Evolutionary conservation across 2,888 invertebrate genomes (phyloP), one percentile per base, ranked within the genome.

Genomic region (Zaprionus lineosus): DNA sequence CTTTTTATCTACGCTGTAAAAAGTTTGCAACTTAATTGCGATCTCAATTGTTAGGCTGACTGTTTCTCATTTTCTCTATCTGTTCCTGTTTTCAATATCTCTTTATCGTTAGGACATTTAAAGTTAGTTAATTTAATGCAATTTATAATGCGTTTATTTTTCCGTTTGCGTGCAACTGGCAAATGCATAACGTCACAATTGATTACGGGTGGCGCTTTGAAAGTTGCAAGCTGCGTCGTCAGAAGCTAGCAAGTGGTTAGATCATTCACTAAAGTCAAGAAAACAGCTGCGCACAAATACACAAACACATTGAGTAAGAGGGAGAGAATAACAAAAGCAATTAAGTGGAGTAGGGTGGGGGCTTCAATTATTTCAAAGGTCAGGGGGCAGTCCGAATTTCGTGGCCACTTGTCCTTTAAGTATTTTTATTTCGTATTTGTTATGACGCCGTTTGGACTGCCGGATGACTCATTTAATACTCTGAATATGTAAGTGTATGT

Each of bases 11-110:
- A 37, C 21, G 47, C 48, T 66, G 67, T 72, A 56, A 67, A 59
- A 50, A 48, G 53, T 82, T 44, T 78, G 85, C 78, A 78, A 65
- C 84, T 82, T 77, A 78, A 84, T 78, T 84, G 82, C 57, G 61
- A 63, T 73, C 76, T 81, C 65, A 62, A 84, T 84, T 72, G 78
- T 84, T 76, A 36, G 57, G 46, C 43, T 33, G 56, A 33, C 24
- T 11, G 16, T 34, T 40, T 28, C 12, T 26, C 18, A 43, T 31
- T 14, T 18, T 7, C 34, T 37, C 29, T 37, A 8, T 44, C n/a
- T n/a, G n/a, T n/a, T n/a, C n/a, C n/a, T n/a, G n/a, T n/a, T n/a
- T n/a, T n/a, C n/a, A n/a, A 16, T 19, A 9, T 43, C 11, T 66
- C 11, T 36, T 9, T 19, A 28, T 15, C 21, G 26, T 36, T 46